Evolutionary conservation across 2,797 vertebrate genomes (phyloP).

Genomic region (Psittacula derbiana): DNA sequence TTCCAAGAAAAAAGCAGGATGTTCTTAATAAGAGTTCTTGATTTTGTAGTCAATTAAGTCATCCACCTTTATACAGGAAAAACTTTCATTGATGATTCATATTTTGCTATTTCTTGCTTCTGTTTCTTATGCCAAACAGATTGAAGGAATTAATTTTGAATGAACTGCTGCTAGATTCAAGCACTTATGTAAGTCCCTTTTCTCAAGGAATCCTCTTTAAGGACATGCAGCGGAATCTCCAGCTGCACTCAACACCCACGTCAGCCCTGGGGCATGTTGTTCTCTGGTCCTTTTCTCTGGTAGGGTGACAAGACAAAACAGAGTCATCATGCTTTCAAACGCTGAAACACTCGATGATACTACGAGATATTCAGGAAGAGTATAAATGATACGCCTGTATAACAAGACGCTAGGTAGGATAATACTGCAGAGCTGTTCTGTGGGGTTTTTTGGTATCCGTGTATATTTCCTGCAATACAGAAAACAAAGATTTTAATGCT

Average conservation of each 20-base stretch:
- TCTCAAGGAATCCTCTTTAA: background rate
- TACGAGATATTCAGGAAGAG: background rate
- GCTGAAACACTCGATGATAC: background rate
- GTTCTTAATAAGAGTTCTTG: background rate
- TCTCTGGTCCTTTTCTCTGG: background rate
- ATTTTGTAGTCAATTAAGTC: background rate
- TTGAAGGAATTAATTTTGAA: background rate
- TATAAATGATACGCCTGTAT: background rate
- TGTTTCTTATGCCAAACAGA: background rate
- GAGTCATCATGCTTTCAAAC: background rate
- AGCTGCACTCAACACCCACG: background rate
- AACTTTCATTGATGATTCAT: background rate
- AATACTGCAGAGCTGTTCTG: background rate
- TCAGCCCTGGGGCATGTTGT: background rate
- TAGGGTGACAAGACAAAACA: background rate
- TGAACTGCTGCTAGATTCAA: background rate
- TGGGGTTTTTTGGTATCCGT: rapidly evolving
- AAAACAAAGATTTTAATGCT: background rate
- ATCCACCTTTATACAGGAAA: background rate
- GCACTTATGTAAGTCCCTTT: background rate
- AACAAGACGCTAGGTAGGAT: background rate
- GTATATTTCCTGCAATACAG: background rate
- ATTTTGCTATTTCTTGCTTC: background rate
- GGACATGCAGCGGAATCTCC: background rate
- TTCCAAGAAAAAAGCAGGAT: background rate